Evolutionary conservation across 2,888 invertebrate genomes (phyloP).

Genomic region (Camptogramma bilineatum): DNA sequence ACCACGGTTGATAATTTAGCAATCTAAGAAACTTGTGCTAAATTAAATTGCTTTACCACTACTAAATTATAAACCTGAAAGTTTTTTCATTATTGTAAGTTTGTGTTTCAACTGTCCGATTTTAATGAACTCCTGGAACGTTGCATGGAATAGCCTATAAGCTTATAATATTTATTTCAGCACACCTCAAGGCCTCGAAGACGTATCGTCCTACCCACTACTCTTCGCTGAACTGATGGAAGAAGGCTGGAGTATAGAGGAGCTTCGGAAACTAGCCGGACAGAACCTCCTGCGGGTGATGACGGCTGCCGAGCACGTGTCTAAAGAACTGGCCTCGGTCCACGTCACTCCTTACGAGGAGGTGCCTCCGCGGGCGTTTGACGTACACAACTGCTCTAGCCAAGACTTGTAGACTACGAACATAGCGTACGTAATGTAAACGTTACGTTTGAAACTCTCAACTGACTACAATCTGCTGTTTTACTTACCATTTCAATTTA

Average conservation of each 20-base stretch:
- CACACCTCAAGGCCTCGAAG: conserved; percentile 92
- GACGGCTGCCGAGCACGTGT: conserved; percentile 89
- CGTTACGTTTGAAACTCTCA: neutral
- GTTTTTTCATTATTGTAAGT: no score
- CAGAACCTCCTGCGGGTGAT: conserved; percentile 90
- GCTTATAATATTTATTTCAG: conserved; percentile 71
- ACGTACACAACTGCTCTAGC: conserved; percentile 87
- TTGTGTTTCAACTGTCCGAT: no score
- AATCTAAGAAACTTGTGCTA: no score
- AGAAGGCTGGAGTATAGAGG: conserved; percentile 92
- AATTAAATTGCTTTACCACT: no score
- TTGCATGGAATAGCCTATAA: no score
- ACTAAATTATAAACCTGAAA: no score
- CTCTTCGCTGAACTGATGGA: conserved; percentile 91
- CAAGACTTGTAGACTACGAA: conserved; percentile 77
- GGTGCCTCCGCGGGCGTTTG: conserved; percentile 85
- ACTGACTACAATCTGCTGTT: neutral
- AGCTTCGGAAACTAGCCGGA: conserved; percentile 91
- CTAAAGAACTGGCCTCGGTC: conserved; percentile 89
- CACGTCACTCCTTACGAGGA: conserved; percentile 91
- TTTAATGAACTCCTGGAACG: no score
- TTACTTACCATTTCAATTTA: no score
- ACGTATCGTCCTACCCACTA: conserved; percentile 91
- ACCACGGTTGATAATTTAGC: no score
- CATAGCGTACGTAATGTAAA: neutral